phyloP scores from a whole-genome alignment of 1,140 invertebrate species.

The Drosophila bipectinata region DNA sequence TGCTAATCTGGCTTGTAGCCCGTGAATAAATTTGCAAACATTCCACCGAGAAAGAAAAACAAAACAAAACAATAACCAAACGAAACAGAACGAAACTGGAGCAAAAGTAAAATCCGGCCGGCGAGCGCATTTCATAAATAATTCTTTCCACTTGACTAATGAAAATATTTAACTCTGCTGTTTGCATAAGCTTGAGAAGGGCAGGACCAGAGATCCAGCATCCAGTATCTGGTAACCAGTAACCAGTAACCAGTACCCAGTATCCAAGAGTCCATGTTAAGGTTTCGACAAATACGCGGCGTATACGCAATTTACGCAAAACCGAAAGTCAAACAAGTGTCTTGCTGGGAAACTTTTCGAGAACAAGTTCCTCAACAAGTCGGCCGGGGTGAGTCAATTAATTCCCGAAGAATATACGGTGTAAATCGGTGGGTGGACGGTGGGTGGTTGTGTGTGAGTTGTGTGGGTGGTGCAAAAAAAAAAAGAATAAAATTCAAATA shows the following conservation, averaged over 20 bases:
- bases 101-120: conserved; percentile 28
- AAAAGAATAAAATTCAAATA: conserved; percentile 31
- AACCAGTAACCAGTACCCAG: background rate
- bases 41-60: conserved; percentile 25
- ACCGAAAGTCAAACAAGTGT: conserved; percentile 63
- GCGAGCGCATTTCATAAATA: conserved; percentile 66
- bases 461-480: background rate
- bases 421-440: conserved; percentile 14
- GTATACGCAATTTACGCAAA: conserved; percentile 61
- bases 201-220: background rate
- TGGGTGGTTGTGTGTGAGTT: background rate
- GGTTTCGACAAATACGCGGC: conserved; percentile 54
- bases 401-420: conserved; percentile 68
- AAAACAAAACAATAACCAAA: conserved; percentile 31
- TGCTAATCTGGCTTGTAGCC: conserved; percentile 61
- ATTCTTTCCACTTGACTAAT: conserved; percentile 76
- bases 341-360: conserved; percentile 44
- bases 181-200: conserved; percentile 58
- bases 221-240: background rate
- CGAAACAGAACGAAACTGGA: conserved; percentile 19
- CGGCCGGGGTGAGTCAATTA: conserved; percentile 71
- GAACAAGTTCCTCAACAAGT: conserved; percentile 64
- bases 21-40: conserved; percentile 70
- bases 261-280: conserved; percentile 25
- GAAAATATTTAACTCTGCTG: conserved; percentile 72